phyloP scores from a whole-genome alignment of 2,113 vertebrate species.

The Sakesphorus luctuosus region DNA sequence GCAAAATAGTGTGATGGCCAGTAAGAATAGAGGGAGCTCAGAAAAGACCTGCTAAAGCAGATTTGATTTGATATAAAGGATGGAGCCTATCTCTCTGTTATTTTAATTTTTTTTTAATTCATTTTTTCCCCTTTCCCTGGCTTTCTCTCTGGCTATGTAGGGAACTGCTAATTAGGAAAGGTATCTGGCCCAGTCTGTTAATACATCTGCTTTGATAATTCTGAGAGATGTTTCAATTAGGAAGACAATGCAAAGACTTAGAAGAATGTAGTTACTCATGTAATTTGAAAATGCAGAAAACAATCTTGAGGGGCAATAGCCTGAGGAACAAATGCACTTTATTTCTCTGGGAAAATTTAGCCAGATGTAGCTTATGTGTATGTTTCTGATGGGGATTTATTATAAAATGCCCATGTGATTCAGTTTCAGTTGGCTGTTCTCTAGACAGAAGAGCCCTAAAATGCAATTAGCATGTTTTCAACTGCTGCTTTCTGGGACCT shows the following conservation, averaged over 20 bases:
- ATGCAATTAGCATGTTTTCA: not conserved
- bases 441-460: conserved; percentile 3
- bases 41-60: not conserved
- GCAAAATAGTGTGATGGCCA: conserved; percentile 30
- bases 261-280: not conserved
- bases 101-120: not conserved
- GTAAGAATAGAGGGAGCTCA: not conserved
- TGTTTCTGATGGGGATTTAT: conserved; percentile 33
- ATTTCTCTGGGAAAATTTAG: conserved; percentile 10
- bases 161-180: not conserved
- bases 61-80: conserved; percentile 3
- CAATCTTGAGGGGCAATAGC: conserved; percentile 5
- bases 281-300: conserved; percentile 28
- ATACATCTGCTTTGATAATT: conserved; percentile 24
- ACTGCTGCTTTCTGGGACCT: not conserved
- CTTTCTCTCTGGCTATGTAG: not conserved
- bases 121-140: not conserved
- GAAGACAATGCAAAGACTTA: conserved; percentile 7
- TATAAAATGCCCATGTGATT: not conserved
- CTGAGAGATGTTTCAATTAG: conserved; percentile 38
- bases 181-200: not conserved
- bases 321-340: conserved; percentile 17
- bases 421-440: not conserved
- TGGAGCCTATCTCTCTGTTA: not conserved
- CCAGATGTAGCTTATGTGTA: not conserved